Percentiles rank a stretch among this genome's conserved stretches.
These are phyloP conservation scores for Bufotes viridis DNA, from an alignment of 2,797 vertebrate species.

Conservation along the genomic window DNA sequence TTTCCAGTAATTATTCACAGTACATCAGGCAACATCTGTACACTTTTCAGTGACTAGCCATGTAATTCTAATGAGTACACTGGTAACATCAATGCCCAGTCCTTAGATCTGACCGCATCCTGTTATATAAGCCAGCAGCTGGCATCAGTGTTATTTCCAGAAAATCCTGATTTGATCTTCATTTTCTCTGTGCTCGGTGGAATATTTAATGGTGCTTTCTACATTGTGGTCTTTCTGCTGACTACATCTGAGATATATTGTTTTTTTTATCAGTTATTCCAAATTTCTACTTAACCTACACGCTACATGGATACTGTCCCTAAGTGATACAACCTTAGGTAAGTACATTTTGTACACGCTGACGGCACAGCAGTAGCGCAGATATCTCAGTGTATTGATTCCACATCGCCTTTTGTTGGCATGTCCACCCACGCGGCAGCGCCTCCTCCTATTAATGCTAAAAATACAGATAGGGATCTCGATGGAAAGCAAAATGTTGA, in stretches of 20 bases:
- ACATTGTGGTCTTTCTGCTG: background rate
- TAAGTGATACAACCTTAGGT: background rate
- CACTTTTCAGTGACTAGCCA: background rate
- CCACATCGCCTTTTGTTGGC: background rate
- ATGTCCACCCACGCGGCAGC: background rate
- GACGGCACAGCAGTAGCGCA: background rate
- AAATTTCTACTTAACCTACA: background rate
- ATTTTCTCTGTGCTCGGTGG: background rate
- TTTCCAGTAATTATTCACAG: constrained; percentile 18
- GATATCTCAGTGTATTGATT: background rate
- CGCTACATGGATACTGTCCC: background rate
- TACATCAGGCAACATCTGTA: constrained; percentile 30
- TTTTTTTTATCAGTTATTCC: background rate
- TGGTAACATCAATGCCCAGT: constrained; percentile 1
- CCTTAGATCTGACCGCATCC: background rate
- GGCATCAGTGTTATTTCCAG: background rate
- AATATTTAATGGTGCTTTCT: background rate
- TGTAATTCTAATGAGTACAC: constrained; percentile 31
- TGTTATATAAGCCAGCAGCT: constrained; percentile 23
- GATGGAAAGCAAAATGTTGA: background rate
- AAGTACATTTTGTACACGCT: background rate
- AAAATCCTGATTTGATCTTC: background rate
- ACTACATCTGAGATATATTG: background rate
- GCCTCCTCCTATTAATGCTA: background rate
- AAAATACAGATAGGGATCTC: background rate